Conservation (phyloP, 2,113 vertebrate genomes). For the Megaceryle torquata region DNA sequence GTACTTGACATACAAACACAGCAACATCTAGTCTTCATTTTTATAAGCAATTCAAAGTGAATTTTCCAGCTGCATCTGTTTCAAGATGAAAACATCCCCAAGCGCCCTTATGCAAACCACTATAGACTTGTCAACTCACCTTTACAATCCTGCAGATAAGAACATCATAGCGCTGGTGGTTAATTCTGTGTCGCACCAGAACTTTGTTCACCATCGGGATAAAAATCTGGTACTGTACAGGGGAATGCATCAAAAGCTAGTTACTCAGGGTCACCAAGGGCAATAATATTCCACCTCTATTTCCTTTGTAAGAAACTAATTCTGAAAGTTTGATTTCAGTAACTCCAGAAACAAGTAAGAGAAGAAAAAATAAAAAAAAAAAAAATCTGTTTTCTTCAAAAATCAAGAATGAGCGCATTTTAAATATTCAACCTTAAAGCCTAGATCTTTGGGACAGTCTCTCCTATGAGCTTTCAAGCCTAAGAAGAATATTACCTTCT, state of each 20-base stretch:
- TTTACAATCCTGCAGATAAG: constrained; percentile 98
- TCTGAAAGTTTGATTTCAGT: background rate
- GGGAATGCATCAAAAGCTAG: background rate
- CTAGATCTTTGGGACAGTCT: background rate
- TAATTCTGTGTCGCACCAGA: constrained; percentile 92
- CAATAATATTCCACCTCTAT: background rate
- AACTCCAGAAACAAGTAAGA: background rate
- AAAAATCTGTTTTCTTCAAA: background rate
- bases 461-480: background rate
- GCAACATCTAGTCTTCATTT: background rate
- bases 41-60: background rate
- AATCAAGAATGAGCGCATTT: background rate
- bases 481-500: constrained; percentile 82
- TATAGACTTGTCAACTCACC: constrained; percentile 65
- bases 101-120: background rate
- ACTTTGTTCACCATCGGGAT: constrained; percentile 99
- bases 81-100: background rate
- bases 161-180: constrained; percentile 95
- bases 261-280: background rate
- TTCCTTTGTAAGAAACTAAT: background rate
- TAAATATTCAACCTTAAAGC: background rate
- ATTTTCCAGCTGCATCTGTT: background rate
- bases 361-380: background rate
- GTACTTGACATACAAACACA: background rate
- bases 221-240: constrained; percentile 94